These are phyloP conservation scores for Dreissena polymorpha DNA, from an alignment of 1,140 invertebrate species.

Conservation along the genomic window DNA sequence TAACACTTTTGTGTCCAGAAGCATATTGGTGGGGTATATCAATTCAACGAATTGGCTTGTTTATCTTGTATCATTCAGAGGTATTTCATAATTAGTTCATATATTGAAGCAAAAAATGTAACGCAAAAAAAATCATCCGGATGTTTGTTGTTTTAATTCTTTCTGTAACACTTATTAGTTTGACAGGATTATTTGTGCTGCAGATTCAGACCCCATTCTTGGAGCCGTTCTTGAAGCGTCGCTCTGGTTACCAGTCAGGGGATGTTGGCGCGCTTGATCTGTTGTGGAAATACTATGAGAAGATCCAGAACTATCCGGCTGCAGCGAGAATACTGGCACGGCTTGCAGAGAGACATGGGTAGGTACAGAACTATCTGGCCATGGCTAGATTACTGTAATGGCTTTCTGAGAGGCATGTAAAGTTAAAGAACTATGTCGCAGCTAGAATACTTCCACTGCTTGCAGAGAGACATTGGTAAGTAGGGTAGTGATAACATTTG, in stretches of 20 bases:
- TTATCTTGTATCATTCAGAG: too few relatives aligned
- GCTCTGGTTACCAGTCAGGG: slow-evolving; percentile 77
- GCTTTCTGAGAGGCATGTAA: slow-evolving; percentile 93
- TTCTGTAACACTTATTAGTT: too few relatives aligned
- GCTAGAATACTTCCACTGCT: slow-evolving; percentile 94
- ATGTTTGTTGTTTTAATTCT: too few relatives aligned
- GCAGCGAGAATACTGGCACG: slow-evolving; percentile 95
- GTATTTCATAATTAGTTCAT: too few relatives aligned
- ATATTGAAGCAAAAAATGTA: too few relatives aligned
- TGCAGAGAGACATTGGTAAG: slow-evolving; percentile 89
- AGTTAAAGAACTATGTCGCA: slow-evolving; percentile 95
- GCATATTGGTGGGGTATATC: too few relatives aligned
- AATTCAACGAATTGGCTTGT: too few relatives aligned
- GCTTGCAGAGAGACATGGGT: slow-evolving; percentile 91
- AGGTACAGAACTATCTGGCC: slow-evolving; percentile 90
- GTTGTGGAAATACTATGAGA: slow-evolving; percentile 98
- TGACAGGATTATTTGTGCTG: too few relatives aligned
- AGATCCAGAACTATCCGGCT: slow-evolving; percentile 92
- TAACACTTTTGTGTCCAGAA: too few relatives aligned
- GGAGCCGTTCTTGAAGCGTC: slow-evolving; percentile 88
- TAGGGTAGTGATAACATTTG: neutral
- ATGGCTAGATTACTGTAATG: slow-evolving; percentile 95
- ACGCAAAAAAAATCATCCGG: too few relatives aligned
- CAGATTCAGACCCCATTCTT: slow-evolving; percentile 87
- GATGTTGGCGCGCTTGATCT: slow-evolving; percentile 88